Percentiles rank a stretch among this genome's conserved stretches.
Evolutionary conservation across 1,140 invertebrate species (phyloP).

Genomic region (Dendrolimus kikuchii): DNA sequence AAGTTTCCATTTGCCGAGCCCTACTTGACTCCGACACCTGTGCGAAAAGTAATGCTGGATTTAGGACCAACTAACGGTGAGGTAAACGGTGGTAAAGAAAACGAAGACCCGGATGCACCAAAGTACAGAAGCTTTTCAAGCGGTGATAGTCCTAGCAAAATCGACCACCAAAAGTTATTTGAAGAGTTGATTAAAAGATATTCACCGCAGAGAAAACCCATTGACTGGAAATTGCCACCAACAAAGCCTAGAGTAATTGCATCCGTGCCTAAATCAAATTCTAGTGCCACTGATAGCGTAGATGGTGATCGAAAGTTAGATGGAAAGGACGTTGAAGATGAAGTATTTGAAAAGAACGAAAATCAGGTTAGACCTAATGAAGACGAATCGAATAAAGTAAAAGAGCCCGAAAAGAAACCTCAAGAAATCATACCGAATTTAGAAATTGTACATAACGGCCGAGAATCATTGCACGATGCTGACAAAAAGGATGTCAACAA

Average conservation of each 20-base stretch:
- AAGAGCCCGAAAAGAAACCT: conserved; percentile 10
- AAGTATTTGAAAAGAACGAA: conserved; percentile 49
- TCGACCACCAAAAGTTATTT: conserved; percentile 60
- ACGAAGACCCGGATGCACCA: conserved; percentile 33
- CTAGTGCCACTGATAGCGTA: conserved; percentile 40
- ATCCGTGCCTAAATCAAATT: conserved; percentile 59
- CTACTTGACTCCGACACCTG: conserved; percentile 53
- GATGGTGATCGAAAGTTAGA: conserved; percentile 34
- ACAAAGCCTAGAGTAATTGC: conserved; percentile 56
- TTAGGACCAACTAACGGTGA: conserved; percentile 28
- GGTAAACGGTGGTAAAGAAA: conserved; percentile 41
- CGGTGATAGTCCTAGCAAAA: conserved; percentile 34
- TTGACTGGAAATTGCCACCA: conserved; percentile 59
- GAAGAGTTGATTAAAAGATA: conserved; percentile 61
- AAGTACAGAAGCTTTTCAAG: conserved; percentile 44
- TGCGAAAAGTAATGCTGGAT: conserved; percentile 44
- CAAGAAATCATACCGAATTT: conserved; percentile 22
- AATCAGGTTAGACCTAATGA: conserved; percentile 7
- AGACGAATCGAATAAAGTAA: conserved; percentile 5
- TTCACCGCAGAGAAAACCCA: conserved; percentile 55
- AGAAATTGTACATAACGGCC: conserved; percentile 39
- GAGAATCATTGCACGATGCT: conserved; percentile 11
- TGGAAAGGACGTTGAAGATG: conserved; percentile 36
- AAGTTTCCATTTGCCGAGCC: conserved; percentile 69
- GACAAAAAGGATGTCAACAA: conserved; percentile 9